Evolutionary conservation across 2,113 vertebrate genomes (phyloP), one percentile per base, ranked within the genome.

Genomic region (Prinia subflava): DNA sequence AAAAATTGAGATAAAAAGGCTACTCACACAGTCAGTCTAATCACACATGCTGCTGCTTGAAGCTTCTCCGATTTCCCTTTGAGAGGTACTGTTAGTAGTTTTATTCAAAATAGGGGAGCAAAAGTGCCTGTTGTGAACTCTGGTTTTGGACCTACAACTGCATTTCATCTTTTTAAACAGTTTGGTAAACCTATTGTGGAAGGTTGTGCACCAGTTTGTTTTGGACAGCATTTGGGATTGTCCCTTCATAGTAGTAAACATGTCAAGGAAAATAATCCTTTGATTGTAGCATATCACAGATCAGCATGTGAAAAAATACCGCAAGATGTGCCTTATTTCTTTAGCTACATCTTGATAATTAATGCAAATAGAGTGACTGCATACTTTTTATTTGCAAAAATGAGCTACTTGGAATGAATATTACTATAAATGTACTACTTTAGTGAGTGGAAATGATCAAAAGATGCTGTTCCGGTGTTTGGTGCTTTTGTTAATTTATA

Each of bases 81-180:
- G 25, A 68, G 28, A 83, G 50, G 57, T 11, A 18, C 5, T 67
- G 9, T 68, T 73, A 65, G 55, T 4, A 49, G 35, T 33, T 86
- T 27, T 33, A 62, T 70, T 70, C 6, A 55, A 62, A 89, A 44
- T 1, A 0, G 4, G 5, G 9, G 8, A 3, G 3, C 0, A 3
- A 15, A 57, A 71, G 4, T 19, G 13, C 0, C 1, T 6, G 7
- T 65, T 64, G 80, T 81, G 39, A 79, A 37, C 22, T 57, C 42
- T 41, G 3, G 4, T 39, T 78, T 85, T 55, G 81, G 33, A 19
- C 19, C 35, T 75, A 11, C 9, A 28, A 19, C 20, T 28, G 9
- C 39, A n/a, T 64, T 89, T 89, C 2, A 13, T 30, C 11, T 73
- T 80, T 83, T 55, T 49, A 30, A 82, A 20, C 13, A 33, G 10